These are phyloP conservation scores for Reinhardtius hippoglossoides DNA, from an alignment of 2,113 vertebrate genomes.

Conservation along the genomic window DNA sequence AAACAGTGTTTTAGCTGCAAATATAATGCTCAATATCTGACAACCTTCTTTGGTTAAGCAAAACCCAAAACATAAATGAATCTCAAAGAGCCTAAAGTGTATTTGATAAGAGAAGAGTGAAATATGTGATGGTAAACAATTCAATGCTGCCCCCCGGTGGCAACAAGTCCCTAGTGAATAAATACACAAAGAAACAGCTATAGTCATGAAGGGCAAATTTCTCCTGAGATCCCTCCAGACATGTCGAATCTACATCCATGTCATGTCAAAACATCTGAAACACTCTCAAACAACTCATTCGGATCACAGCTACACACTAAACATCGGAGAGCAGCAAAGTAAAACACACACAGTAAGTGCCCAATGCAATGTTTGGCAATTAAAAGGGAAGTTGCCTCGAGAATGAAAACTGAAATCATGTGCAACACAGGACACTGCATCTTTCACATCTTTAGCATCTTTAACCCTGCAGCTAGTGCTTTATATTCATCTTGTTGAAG, in stretches of 20 bases:
- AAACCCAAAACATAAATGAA: neutral
- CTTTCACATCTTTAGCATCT: conserved; percentile 18
- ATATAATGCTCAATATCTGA: neutral
- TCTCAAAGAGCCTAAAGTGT: neutral
- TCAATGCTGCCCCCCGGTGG: conserved; percentile 73
- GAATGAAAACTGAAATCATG: conserved; percentile 4
- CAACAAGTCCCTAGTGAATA: conserved; percentile 47
- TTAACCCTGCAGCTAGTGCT: neutral
- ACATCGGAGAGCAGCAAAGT: neutral
- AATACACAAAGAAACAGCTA: conserved; percentile 44
- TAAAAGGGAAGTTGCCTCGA: neutral
- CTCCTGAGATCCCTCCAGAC: conserved; percentile 26
- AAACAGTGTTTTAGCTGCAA: neutral
- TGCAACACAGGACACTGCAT: neutral
- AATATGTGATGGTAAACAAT: conserved; percentile 43
- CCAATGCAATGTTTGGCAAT: conserved; percentile 15
- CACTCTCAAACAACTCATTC: neutral
- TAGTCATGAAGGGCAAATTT: conserved; percentile 55
- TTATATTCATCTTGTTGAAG: neutral
- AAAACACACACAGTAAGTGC: conserved; percentile 3
- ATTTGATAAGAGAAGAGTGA: neutral
- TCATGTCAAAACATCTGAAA: neutral
- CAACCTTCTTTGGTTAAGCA: conserved; percentile 17
- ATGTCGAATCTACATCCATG: neutral
- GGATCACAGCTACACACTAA: conserved; percentile 14